Evolutionary conservation across 1,140 invertebrate genomes (phyloP).

Genomic region (Bombus fervidus): DNA sequence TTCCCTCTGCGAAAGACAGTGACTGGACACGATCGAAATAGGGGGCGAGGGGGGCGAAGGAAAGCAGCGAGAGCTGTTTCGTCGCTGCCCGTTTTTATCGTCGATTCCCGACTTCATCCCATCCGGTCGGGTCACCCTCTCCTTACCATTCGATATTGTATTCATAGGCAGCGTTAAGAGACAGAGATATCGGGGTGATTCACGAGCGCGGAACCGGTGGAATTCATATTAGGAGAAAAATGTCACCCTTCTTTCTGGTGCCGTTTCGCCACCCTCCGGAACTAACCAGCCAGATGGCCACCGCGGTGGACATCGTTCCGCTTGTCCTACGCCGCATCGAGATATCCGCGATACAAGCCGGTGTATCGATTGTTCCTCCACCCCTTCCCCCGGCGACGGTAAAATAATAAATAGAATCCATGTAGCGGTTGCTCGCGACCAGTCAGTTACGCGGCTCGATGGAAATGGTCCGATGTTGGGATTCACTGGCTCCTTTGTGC

Average conservation of each 20-base stretch:
- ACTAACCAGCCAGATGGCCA: slow-evolving; percentile 41
- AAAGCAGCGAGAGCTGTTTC: slow-evolving; percentile 52
- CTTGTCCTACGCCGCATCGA: slow-evolving; percentile 5
- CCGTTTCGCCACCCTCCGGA: slow-evolving; percentile 11
- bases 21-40: slow-evolving; percentile 21
- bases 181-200: slow-evolving; percentile 70
- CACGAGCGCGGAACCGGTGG: slow-evolving; percentile 55
- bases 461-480: background rate
- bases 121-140: slow-evolving; percentile 47
- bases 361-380: slow-evolving; percentile 27
- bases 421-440: slow-evolving; percentile 7
- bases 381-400: background rate
- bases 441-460: slow-evolving; percentile 10
- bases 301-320: background rate
- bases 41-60: slow-evolving; percentile 54
- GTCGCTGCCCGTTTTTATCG: slow-evolving; percentile 62
- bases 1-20: background rate
- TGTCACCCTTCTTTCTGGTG: slow-evolving; percentile 12
- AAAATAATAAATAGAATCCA: slow-evolving; percentile 22
- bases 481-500: background rate
- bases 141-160: slow-evolving; percentile 69
- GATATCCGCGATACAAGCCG: slow-evolving; percentile 26
- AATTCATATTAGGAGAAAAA: slow-evolving; percentile 73
- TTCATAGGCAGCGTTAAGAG: slow-evolving; percentile 73
- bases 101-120: slow-evolving; percentile 59